phyloP scores from a whole-genome alignment of 2,797 vertebrate genomes.

The Erithacus rubecula region DNA sequence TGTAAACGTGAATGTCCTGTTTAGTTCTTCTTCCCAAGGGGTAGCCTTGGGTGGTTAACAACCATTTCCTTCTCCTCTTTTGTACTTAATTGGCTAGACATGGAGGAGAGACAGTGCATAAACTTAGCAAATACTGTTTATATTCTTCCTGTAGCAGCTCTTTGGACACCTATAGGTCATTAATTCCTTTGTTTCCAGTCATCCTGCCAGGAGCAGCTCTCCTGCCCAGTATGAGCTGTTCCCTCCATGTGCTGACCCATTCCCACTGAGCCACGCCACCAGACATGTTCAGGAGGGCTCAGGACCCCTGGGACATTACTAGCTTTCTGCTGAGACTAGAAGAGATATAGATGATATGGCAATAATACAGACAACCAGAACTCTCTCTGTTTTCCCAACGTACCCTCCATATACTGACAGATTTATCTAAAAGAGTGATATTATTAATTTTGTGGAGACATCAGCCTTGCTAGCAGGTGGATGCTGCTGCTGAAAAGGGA shows the following conservation, averaged over 20 bases:
- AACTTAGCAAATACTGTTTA: constrained; percentile 10
- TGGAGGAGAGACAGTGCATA: neutral
- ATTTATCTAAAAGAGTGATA: neutral
- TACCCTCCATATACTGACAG: neutral
- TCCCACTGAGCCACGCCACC: neutral
- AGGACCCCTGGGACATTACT: neutral
- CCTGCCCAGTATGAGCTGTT: neutral
- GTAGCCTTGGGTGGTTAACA: neutral
- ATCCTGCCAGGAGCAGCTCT: neutral
- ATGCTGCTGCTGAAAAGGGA: neutral
- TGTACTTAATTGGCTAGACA: neutral
- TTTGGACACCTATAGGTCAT: constrained; percentile 1
- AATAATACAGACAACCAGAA: neutral
- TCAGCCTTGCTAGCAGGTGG: neutral
- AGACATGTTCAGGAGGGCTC: neutral
- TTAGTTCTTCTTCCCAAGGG: neutral
- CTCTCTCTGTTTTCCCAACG: neutral
- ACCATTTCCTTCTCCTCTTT: neutral
- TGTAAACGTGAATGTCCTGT: neutral
- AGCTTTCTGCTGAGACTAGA: neutral
- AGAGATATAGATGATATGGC: neutral
- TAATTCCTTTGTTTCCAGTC: constrained; percentile 5
- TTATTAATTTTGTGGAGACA: neutral
- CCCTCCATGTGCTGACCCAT: neutral
- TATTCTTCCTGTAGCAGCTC: constrained; percentile 17